Percentiles rank a stretch among this genome's conserved stretches.
Conservation (phyloP, 1,140 invertebrate genomes). For the Steinernema feltiae region DNA sequence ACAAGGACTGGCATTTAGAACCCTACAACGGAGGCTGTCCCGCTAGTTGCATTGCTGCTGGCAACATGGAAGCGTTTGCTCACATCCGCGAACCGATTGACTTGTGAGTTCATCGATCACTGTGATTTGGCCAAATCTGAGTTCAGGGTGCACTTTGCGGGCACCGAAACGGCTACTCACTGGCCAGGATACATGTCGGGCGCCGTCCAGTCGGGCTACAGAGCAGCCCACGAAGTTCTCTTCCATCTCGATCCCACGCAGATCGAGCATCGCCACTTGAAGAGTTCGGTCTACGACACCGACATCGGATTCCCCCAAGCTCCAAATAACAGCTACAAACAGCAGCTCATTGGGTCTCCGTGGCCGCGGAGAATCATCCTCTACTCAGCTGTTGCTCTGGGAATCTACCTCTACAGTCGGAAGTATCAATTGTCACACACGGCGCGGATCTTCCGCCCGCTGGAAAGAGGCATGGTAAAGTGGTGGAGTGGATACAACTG, state of each 20-base stretch:
- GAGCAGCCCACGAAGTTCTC: slow-evolving; percentile 63
- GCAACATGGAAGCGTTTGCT: slow-evolving; percentile 42
- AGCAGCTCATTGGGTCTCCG: neutral
- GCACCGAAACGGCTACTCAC: slow-evolving; percentile 63
- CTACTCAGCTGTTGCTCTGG: neutral
- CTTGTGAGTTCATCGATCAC: slow-evolving; percentile 37
- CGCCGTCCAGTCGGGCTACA: slow-evolving; percentile 62
- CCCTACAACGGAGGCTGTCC: slow-evolving; percentile 59
- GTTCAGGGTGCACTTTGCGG: slow-evolving; percentile 61
- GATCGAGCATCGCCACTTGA: neutral
- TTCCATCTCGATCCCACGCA: neutral
- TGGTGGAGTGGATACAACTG: neutral
- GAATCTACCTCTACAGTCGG: neutral
- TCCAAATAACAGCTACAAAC: neutral
- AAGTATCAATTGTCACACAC: neutral
- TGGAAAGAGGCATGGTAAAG: neutral
- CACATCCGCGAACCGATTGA: slow-evolving; percentile 41
- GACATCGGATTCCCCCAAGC: neutral
- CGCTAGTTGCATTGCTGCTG: slow-evolving; percentile 44
- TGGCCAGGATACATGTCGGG: slow-evolving; percentile 65
- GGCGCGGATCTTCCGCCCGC: neutral
- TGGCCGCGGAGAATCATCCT: neutral
- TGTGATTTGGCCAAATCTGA: slow-evolving; percentile 37
- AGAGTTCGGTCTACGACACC: neutral
- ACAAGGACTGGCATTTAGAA: slow-evolving; percentile 59